phyloP scores from a whole-genome alignment of 2,113 vertebrate genomes.

The Chloropsis hardwickii region DNA sequence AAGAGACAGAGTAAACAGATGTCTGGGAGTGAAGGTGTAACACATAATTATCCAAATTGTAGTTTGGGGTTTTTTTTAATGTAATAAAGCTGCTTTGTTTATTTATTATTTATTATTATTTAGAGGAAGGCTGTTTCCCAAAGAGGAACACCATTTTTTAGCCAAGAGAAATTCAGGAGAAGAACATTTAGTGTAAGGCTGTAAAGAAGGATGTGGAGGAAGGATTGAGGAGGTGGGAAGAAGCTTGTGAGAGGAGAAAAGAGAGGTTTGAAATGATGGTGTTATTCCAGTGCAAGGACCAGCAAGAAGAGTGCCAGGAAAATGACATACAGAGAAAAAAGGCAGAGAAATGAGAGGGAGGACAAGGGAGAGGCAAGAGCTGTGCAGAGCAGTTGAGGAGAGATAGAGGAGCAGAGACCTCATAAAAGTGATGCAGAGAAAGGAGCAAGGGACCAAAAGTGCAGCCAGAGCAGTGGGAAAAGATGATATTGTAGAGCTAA shows the following conservation, averaged over 20 bases:
- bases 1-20: not conserved
- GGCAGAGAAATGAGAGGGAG: not conserved
- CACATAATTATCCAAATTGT: not conserved
- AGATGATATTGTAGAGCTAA: not conserved
- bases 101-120: not conserved
- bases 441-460: not conserved
- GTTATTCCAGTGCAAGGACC: not conserved
- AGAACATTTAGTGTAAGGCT: not conserved
- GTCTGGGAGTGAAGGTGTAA: not conserved
- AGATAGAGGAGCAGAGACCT: not conserved
- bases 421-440: not conserved
- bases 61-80: not conserved
- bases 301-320: not conserved
- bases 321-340: not conserved
- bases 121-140: not conserved
- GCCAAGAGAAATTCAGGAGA: not conserved
- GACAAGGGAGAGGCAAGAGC: not conserved
- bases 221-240: not conserved
- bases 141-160: not conserved
- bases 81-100: not conserved
- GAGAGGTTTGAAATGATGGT: not conserved
- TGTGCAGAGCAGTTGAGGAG: not conserved
- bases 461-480: not conserved
- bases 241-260: not conserved
- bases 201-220: not conserved